These are phyloP conservation scores for Asobara japonica DNA, from an alignment of 1,140 invertebrate genomes.

Conservation along the genomic window DNA sequence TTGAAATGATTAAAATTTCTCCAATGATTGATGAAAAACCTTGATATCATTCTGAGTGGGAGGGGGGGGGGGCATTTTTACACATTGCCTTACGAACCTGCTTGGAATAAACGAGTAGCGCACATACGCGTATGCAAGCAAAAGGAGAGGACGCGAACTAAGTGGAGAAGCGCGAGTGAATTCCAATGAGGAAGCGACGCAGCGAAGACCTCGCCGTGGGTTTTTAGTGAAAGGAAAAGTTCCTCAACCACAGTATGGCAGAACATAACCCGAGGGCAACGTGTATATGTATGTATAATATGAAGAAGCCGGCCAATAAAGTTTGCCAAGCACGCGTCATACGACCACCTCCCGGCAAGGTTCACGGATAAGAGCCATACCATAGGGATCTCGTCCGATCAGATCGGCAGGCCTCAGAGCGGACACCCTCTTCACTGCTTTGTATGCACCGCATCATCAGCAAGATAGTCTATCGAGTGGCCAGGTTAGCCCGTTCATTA, in stretches of 20 bases:
- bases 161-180: slow-evolving; percentile 17
- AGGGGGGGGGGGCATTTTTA: background rate
- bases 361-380: background rate
- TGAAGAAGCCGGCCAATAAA: slow-evolving; percentile 1
- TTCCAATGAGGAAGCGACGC: slow-evolving; percentile 23
- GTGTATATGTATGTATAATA: background rate
- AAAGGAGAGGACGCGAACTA: background rate
- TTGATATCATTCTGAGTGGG: slow-evolving; percentile 13
- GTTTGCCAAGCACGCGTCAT: background rate
- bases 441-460: background rate
- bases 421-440: background rate
- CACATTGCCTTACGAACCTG: slow-evolving; percentile 12
- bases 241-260: background rate
- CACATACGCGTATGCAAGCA: background rate
- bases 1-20: slow-evolving; percentile 27
- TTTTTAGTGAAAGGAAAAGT: slow-evolving; percentile 22
- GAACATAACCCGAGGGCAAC: background rate
- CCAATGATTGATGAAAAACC: slow-evolving; percentile 27
- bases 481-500: background rate
- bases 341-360: background rate
- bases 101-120: background rate
- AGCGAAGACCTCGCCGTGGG: background rate
- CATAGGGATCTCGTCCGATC: background rate
- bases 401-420: background rate
- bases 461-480: background rate